These are phyloP conservation scores for Propithecus coquereli DNA, from an alignment of 2,113 vertebrate species.

Conservation along the genomic window DNA sequence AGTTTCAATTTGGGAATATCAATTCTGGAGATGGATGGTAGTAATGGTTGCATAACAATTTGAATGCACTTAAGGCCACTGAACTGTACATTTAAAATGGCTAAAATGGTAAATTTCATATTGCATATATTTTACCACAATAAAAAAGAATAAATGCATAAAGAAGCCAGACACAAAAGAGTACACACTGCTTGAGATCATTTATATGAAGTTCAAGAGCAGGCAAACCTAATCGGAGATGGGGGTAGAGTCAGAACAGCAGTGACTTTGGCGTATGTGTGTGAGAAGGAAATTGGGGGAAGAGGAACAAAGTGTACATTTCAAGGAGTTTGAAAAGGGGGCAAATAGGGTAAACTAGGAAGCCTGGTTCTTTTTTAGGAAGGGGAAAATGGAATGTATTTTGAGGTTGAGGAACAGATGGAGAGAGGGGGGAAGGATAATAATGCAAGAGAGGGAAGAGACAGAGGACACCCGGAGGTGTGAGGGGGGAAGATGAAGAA, in stretches of 20 bases:
- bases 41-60: neutral
- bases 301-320: neutral
- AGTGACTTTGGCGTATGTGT: neutral
- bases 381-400: slow-evolving; percentile 20
- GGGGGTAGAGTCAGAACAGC: neutral
- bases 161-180: neutral
- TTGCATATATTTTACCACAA: neutral
- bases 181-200: neutral
- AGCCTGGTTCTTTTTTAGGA: neutral
- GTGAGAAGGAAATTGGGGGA: neutral
- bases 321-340: neutral
- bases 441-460: neutral
- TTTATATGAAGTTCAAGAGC: neutral
- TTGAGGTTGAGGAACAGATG: slow-evolving; percentile 51
- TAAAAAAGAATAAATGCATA: neutral
- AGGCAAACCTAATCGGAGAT: neutral
- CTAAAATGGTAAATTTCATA: neutral
- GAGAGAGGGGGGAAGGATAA: slow-evolving; percentile 32
- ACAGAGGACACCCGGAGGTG: neutral
- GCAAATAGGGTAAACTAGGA: neutral
- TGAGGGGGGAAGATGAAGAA: neutral
- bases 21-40: neutral
- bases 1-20: neutral
- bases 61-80: neutral
- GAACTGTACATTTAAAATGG: neutral